These are phyloP conservation scores for Hermaeophaga mercurialis DNA, from an alignment of 2,888 invertebrate genomes.

Conservation along the genomic window DNA sequence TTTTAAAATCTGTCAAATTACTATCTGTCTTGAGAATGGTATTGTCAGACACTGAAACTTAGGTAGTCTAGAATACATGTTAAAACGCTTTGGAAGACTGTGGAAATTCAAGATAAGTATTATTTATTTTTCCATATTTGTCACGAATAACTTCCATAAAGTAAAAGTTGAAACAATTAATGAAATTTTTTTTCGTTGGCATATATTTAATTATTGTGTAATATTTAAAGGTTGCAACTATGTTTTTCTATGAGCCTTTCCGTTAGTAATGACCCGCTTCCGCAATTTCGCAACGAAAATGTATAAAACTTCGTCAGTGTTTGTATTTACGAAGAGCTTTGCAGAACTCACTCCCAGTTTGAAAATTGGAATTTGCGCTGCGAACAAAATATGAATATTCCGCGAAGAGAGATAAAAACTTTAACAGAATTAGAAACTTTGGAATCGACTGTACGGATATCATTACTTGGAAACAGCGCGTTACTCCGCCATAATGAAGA, in stretches of 20 bases:
- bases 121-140: too few species aligned
- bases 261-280: constrained; percentile 10
- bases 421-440: constrained; percentile 42
- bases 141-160: too few species aligned
- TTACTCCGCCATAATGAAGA: constrained; percentile 44
- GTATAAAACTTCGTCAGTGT: constrained; percentile 20
- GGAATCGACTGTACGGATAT: constrained; percentile 42
- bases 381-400: constrained; percentile 31
- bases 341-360: constrained; percentile 23
- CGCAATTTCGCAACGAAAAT: constrained; percentile 7
- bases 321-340: constrained; percentile 26
- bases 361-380: constrained; percentile 25
- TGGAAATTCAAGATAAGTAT: too few species aligned
- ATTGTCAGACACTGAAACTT: too few species aligned
- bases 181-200: too few species aligned
- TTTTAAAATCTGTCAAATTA: too few species aligned
- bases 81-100: too few species aligned
- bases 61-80: too few species aligned
- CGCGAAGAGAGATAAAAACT: constrained; percentile 41
- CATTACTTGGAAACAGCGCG: constrained; percentile 42
- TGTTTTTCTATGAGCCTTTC: background rate
- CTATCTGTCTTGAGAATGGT: too few species aligned
- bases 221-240: too few species aligned
- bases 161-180: too few species aligned
- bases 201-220: too few species aligned